Evolutionary conservation across 2,888 invertebrate genomes (phyloP).

Genomic region (Phania funesta): DNA sequence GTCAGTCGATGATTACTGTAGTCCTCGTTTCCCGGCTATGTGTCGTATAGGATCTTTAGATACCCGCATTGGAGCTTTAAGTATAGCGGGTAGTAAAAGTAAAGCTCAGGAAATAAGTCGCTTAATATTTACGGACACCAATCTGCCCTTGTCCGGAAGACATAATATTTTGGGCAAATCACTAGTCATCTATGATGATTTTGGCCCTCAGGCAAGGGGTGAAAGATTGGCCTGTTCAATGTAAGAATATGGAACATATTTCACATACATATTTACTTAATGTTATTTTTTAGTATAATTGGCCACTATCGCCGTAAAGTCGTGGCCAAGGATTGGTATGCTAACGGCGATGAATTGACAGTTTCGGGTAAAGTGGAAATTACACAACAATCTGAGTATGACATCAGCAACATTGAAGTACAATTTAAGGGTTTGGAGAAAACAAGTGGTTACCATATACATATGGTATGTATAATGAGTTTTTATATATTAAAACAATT

Average conservation of each 20-base stretch:
- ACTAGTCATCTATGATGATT: conserved; percentile 92
- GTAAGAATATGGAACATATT: conserved; percentile 81
- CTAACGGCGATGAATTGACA: conserved; percentile 85
- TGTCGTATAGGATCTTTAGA: conserved; percentile 90
- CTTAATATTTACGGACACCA: conserved; percentile 88
- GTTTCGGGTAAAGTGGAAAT: conserved; percentile 90
- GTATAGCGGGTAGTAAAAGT: conserved; percentile 87
- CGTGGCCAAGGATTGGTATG: conserved; percentile 93
- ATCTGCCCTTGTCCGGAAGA: conserved; percentile 88
- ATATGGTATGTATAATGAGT: conserved; percentile 86
- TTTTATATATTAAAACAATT: no score
- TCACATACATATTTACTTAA: neutral
- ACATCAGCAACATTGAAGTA: conserved; percentile 89
- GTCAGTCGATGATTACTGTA: conserved; percentile 84
- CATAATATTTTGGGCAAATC: conserved; percentile 88
- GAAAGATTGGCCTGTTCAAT: conserved; percentile 93
- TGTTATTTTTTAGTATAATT: conserved; percentile 83
- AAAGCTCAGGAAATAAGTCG: conserved; percentile 85
- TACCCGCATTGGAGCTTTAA: conserved; percentile 85
- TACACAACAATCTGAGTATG: conserved; percentile 92
- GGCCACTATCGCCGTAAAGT: conserved; percentile 90
- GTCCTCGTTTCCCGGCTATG: conserved; percentile 82
- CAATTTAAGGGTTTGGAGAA: conserved; percentile 86
- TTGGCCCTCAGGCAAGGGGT: conserved; percentile 92
- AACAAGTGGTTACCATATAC: conserved; percentile 89